A percentile compares a stretch with the other conserved stretches of the same genome.
phyloP scores from a whole-genome alignment of 1,140 invertebrate genomes.

The Ceratitis capitata region DNA sequence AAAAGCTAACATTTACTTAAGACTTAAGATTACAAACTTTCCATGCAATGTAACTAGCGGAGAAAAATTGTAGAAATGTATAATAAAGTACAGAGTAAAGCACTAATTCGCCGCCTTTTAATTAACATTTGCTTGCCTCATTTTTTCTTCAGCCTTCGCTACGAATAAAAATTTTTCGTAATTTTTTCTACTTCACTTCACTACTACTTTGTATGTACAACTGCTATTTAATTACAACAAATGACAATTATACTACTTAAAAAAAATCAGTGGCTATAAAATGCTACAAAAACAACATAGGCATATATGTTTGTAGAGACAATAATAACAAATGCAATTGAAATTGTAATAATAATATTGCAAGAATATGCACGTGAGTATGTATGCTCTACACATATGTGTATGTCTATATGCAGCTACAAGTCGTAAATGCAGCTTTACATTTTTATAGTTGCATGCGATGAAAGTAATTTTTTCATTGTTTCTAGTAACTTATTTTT shows the following conservation, averaged over 20 bases:
- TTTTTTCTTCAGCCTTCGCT: background rate
- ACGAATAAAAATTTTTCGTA: background rate
- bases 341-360: background rate
- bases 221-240: conserved; percentile 23
- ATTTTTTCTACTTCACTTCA: too few relatives aligned
- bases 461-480: conserved; percentile 17
- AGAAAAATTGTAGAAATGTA: background rate
- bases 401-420: background rate
- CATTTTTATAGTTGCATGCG: conserved; percentile 31
- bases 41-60: too few relatives aligned
- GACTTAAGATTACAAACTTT: too few relatives aligned
- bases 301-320: background rate
- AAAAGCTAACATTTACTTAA: too few relatives aligned
- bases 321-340: conserved; percentile 18
- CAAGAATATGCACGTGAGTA: background rate
- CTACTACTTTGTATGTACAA: background rate
- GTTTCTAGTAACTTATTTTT: background rate
- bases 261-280: background rate
- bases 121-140: background rate
- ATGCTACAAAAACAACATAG: background rate
- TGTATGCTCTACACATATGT: background rate
- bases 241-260: conserved; percentile 7
- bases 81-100: background rate
- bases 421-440: background rate
- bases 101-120: background rate